A percentile compares a stretch with the other conserved stretches of the same genome.
These are phyloP conservation scores for Apamea crenata DNA, from an alignment of 2,888 invertebrate species.

Conservation along the genomic window DNA sequence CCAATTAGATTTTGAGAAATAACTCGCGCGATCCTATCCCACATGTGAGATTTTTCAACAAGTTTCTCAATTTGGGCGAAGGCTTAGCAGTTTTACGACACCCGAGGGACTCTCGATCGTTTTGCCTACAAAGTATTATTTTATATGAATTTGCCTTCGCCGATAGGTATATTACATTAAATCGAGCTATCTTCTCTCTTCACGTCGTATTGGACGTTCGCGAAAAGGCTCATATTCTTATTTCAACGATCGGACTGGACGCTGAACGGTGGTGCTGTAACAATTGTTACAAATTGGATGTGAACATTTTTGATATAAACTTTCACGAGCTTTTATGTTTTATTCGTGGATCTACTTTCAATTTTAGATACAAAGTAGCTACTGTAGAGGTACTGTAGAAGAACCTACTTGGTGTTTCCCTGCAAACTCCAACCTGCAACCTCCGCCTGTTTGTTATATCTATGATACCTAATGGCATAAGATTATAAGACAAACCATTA, in stretches of 20 bases:
- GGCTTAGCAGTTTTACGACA: constrained; percentile 85
- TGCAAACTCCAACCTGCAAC: not conserved
- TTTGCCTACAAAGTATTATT: constrained; percentile 87
- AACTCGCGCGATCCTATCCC: constrained; percentile 75
- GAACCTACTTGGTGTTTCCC: not conserved
- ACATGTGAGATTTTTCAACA: constrained; percentile 85
- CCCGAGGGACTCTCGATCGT: constrained; percentile 82
- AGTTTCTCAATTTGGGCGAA: constrained; percentile 85
- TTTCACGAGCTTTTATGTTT: constrained; percentile 72
- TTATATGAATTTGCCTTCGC: constrained; percentile 82
- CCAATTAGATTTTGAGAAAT: constrained; percentile 68
- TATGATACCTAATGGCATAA: not conserved
- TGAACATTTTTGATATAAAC: constrained; percentile 75
- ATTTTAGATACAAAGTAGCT: constrained; percentile 32
- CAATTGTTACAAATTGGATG: constrained; percentile 84
- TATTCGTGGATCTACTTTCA: constrained; percentile 45
- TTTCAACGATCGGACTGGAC: constrained; percentile 73
- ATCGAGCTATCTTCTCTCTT: constrained; percentile 76
- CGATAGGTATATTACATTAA: constrained; percentile 79
- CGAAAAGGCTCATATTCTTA: constrained; percentile 80
- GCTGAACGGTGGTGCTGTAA: constrained; percentile 78
- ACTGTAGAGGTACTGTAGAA: not conserved
- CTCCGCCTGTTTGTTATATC: not conserved
- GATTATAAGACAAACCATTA: not conserved
- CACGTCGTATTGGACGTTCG: constrained; percentile 74